A percentile compares a stretch with the other conserved stretches of the same genome.
Evolutionary conservation across 1,140 invertebrate genomes (phyloP).

Genomic region (Nasonia giraulti): DNA sequence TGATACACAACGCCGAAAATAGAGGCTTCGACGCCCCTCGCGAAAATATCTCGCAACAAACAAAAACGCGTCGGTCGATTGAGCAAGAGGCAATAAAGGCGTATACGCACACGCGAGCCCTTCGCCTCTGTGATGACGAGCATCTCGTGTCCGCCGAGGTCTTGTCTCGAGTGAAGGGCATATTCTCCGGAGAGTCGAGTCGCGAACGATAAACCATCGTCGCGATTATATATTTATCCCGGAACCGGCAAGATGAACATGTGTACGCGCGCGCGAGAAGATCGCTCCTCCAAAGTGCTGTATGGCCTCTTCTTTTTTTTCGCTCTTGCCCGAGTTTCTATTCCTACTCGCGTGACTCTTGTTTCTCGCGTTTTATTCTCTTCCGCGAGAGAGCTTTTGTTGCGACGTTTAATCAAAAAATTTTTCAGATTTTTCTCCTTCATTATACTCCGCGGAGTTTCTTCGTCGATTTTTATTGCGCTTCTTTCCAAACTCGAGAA

Average conservation of each 20-base stretch:
- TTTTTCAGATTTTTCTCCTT: not conserved
- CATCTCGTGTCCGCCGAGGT: not conserved
- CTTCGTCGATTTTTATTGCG: not conserved
- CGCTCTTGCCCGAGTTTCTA: too few relatives aligned
- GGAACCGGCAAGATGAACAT: not conserved
- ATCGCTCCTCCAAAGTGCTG: not conserved
- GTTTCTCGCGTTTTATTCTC: too few relatives aligned
- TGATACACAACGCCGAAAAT: not conserved
- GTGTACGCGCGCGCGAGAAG: not conserved
- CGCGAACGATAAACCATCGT: too few relatives aligned
- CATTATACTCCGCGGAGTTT: not conserved
- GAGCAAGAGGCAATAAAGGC: not conserved
- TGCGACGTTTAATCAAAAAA: not conserved
- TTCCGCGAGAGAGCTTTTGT: too few relatives aligned
- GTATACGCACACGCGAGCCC: not conserved
- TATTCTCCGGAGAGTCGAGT: not conserved
- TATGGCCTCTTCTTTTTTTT: not conserved
- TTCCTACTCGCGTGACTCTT: too few relatives aligned
- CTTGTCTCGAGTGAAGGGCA: not conserved
- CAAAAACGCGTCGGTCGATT: not conserved
- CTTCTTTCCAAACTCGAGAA: not conserved
- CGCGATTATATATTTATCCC: not conserved
- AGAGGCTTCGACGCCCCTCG: not conserved
- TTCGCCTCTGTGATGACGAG: not conserved
- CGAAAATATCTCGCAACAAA: slow-evolving; percentile 5